Base-by-base conservation (phyloP, 1,140 invertebrate species). In the Drosophila pallidifrons region DNA sequence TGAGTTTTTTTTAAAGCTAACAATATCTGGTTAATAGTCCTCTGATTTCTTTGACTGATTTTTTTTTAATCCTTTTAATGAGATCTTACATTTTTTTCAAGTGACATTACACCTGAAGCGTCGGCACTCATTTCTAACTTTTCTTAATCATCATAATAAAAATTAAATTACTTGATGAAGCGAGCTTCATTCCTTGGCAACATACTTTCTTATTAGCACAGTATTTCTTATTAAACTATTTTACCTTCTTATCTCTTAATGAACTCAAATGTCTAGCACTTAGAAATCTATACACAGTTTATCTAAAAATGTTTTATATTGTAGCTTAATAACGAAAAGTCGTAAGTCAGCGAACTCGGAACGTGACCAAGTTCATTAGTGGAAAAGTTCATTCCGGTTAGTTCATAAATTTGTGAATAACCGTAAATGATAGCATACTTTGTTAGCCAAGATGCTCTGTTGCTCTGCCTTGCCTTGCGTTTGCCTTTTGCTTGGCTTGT, bases 351-450 rank as follows among this genome's bases (percentile, higher is more conserved):
- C 41, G 41, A 49, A 4, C 15, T 38, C 15, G 5, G 15, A n/a
- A 7, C 46, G 15, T 51, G 30, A 30, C 35, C 16, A 11, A 58
- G 32, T 69, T 69, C 46, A 60, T 69, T 69, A 60, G 55, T 16
- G 58, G 54, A 38, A 52, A 64, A 55, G 45, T 70, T 57, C 54
- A 55, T 65, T 70, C 30, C 49, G 46, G 35, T n/a, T 32, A 52
- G 35, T 51, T 67, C 35, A 72, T 59, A 67, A 66, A 59, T 51
- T 59, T 66, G 35, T 45, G 38, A 69, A 51, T 69, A 61, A 41
- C 25, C 13, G 16, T 66, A 66, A 72, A 66, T 59, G 49, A 71
- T 71, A 65, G 73, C 60, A 47, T 38, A 75, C 43, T 65, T 58
- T 67, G 70, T 60, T 67, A 43, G 54, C 55, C 57, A 74, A 55